Evolutionary conservation across 2,888 invertebrate species (phyloP).

Genomic region (Ochropacha duplaris): DNA sequence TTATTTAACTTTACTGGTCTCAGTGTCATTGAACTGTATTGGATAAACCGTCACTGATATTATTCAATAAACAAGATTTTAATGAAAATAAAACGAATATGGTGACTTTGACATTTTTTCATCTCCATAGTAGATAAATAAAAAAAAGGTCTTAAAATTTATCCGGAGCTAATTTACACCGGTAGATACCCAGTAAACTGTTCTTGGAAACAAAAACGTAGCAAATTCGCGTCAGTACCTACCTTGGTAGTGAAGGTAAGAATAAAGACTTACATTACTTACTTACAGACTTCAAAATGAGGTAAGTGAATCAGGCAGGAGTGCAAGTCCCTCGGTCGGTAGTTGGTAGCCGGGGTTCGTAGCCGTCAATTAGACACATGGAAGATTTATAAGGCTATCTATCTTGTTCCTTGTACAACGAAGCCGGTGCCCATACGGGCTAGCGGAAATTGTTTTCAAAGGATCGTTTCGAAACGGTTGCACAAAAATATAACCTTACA

Average conservation of each 20-base stretch:
- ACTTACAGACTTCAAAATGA: constrained; percentile 44
- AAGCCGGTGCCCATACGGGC: constrained; percentile 38
- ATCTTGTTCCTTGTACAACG: constrained; percentile 60
- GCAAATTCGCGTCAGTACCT: constrained; percentile 13
- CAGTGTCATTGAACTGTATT: no score
- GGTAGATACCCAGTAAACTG: no score
- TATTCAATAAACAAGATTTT: no score
- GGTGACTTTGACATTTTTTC: no score
- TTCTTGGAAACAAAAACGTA: constrained; percentile 16
- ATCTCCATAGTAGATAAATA: no score
- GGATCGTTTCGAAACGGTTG: constrained; percentile 39
- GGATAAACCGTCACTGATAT: no score
- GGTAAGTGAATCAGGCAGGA: constrained; percentile 62
- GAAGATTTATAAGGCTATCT: constrained; percentile 76
- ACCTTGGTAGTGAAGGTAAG: constrained; percentile 24
- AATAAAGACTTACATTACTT: constrained; percentile 39
- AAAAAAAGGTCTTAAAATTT: no score
- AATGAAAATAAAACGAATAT: no score
- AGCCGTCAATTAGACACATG: constrained; percentile 76
- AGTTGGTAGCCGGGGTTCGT: constrained; percentile 46
- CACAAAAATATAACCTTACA: background rate
- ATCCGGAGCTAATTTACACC: no score
- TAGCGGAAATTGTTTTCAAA: constrained; percentile 67
- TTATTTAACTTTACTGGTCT: no score
- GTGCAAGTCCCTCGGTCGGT: constrained; percentile 34